A percentile compares a stretch with the other conserved stretches of the same genome.
Conservation (phyloP, 2,888 invertebrate species). For the Charanyca ferruginea region DNA sequence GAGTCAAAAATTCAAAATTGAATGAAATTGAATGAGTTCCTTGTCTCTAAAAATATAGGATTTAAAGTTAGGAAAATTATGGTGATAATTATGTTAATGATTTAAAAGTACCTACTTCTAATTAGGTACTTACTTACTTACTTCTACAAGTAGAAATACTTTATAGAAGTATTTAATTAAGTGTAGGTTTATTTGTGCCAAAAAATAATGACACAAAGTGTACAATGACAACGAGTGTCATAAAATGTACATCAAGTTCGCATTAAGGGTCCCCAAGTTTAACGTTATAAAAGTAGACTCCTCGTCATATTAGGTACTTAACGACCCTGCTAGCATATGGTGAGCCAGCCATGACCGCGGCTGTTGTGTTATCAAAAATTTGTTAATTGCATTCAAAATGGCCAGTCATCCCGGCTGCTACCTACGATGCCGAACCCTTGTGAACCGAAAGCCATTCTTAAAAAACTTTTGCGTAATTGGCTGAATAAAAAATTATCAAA, state of each 20-base stretch:
- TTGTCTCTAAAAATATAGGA: no score
- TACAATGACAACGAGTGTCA: background rate
- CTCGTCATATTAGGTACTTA: conserved; percentile 60
- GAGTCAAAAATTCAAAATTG: no score
- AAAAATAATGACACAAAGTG: background rate
- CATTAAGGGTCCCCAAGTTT: conserved; percentile 26
- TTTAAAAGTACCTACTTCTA: no score
- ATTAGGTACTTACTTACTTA: no score
- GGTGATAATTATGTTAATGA: no score
- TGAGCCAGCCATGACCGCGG: conserved; percentile 63
- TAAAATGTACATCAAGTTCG: conserved; percentile 34
- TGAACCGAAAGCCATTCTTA: conserved; percentile 36
- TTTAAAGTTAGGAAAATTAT: no score
- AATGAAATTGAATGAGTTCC: no score
- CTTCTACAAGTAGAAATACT: no score
- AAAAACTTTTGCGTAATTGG: conserved; percentile 28
- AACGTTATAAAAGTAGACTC: conserved; percentile 33
- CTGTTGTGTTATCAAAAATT: conserved; percentile 77
- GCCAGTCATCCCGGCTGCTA: conserved; percentile 85
- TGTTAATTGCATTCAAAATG: conserved; percentile 85
- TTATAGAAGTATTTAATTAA: no score
- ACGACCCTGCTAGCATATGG: conserved; percentile 83
- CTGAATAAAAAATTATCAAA: conserved; percentile 37
- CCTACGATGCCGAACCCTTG: conserved; percentile 56
- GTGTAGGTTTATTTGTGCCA: background rate